phyloP scores from a whole-genome alignment of 2,113 vertebrate species.

The Dunckerocampus dactyliophorus region DNA sequence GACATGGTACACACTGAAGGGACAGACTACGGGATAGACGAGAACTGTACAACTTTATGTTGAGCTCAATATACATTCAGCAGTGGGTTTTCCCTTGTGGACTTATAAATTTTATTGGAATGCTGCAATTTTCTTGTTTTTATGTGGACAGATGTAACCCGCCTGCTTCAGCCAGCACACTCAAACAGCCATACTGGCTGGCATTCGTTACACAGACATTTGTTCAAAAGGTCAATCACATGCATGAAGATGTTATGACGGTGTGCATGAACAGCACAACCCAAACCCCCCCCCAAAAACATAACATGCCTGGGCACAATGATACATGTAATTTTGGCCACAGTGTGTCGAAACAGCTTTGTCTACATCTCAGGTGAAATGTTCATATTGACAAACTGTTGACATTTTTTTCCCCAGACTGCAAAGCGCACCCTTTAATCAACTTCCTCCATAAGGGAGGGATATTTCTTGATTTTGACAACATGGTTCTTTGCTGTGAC shows the following conservation, averaged over 20 bases:
- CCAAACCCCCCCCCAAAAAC: neutral
- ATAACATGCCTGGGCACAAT: too few relatives aligned
- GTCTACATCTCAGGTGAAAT: slow-evolving; percentile 9
- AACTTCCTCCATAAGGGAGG: slow-evolving; percentile 9
- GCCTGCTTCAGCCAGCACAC: too few relatives aligned
- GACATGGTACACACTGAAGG: too few relatives aligned
- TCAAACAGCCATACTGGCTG: too few relatives aligned
- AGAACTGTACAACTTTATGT: too few relatives aligned
- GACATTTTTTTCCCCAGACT: slow-evolving; percentile 3
- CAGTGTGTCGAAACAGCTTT: slow-evolving; percentile 6
- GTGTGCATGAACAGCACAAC: neutral
- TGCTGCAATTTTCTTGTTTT: too few relatives aligned
- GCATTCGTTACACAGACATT: too few relatives aligned
- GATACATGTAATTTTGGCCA: neutral
- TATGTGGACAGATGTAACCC: too few relatives aligned
- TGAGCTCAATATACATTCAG: too few relatives aligned
- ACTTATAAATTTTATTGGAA: neutral
- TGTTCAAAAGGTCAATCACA: too few relatives aligned
- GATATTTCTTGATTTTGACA: slow-evolving; percentile 9
- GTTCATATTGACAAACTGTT: slow-evolving; percentile 29
- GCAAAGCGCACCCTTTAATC: slow-evolving; percentile 12
- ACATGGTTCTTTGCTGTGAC: slow-evolving; percentile 5
- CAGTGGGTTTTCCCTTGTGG: neutral
- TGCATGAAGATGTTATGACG: neutral
- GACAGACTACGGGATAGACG: too few relatives aligned